A percentile compares a stretch with the other conserved stretches of the same genome.
Conservation (phyloP, 1,140 invertebrate genomes). For the Triops longicaudatus region DNA sequence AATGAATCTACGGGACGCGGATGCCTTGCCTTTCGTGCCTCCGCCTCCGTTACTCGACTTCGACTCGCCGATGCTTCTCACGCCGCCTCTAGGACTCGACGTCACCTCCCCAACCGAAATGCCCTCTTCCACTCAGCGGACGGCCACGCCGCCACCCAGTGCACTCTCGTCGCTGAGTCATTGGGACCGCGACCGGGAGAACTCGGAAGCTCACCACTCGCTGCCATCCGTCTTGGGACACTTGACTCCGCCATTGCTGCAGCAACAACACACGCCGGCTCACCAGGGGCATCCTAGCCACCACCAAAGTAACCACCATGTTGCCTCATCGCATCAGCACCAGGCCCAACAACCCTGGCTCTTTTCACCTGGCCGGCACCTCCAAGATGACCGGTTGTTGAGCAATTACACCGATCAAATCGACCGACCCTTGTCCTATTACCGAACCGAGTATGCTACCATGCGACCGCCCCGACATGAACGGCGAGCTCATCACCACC, state of each 20-base stretch:
- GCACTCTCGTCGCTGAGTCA: neutral
- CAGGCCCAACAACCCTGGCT: neutral
- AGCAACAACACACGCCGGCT: neutral
- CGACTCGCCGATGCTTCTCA: conserved; percentile 20
- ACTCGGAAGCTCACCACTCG: neutral
- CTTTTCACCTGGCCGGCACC: conserved; percentile 12
- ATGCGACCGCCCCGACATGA: conserved; percentile 17
- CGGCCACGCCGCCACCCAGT: neutral
- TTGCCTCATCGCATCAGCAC: conserved; percentile 15
- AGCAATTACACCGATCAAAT: neutral
- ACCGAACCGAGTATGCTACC: conserved; percentile 17
- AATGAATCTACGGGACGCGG: neutral
- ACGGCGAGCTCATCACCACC: neutral
- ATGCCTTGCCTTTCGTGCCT: conserved; percentile 25
- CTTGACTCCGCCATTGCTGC: conserved; percentile 14
- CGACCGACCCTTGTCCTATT: neutral
- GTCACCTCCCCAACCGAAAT: conserved; percentile 26
- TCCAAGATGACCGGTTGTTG: conserved; percentile 18
- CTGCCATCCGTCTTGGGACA: conserved; percentile 15
- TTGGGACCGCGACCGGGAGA: neutral
- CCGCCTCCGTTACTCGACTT: conserved; percentile 26
- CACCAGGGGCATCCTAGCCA: neutral
- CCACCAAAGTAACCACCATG: neutral
- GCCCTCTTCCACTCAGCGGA: conserved; percentile 17
- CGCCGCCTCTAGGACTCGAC: conserved; percentile 28